phyloP scores from a whole-genome alignment of 2,113 vertebrate species.

The Hippolais icterina region DNA sequence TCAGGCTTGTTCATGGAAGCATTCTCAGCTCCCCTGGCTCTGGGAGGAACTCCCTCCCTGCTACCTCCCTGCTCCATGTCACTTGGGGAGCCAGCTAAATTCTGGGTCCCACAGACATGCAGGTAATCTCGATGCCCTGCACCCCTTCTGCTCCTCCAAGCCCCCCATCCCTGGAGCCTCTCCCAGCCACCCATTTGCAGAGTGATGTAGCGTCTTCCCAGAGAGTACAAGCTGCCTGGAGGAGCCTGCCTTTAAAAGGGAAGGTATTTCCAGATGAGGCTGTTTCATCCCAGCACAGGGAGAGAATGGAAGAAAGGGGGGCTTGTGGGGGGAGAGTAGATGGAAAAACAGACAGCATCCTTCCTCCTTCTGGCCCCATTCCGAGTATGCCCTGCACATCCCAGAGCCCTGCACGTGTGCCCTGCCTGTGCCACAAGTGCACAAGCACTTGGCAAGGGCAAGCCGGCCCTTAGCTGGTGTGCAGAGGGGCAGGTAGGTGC shows the following conservation, averaged over 20 bases:
- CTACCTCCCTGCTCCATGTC: neutral
- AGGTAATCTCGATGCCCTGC: rapidly evolving
- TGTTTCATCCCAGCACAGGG: conserved; percentile 7
- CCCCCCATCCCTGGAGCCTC: neutral
- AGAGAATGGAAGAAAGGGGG: neutral
- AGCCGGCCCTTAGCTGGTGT: neutral
- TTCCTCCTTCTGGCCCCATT: conserved; percentile 7
- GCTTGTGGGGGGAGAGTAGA: neutral
- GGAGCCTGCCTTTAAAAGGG: conserved; percentile 67
- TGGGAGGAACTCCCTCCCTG: neutral
- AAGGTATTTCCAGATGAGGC: conserved; percentile 60
- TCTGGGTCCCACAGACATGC: neutral
- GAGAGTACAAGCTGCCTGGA: neutral
- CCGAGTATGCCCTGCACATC: neutral
- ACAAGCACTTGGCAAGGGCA: no score
- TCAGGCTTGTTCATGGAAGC: neutral
- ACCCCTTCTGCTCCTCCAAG: neutral
- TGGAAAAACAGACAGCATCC: conserved; percentile 56
- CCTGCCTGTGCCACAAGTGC: neutral
- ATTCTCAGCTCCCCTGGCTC: neutral
- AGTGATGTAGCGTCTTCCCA: neutral
- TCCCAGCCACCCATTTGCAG: neutral
- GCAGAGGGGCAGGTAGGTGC: neutral
- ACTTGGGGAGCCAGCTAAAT: neutral
- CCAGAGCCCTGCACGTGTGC: neutral